Evolutionary conservation across 2,888 invertebrate species (phyloP).

Genomic region (Acrobasis suavella): DNA sequence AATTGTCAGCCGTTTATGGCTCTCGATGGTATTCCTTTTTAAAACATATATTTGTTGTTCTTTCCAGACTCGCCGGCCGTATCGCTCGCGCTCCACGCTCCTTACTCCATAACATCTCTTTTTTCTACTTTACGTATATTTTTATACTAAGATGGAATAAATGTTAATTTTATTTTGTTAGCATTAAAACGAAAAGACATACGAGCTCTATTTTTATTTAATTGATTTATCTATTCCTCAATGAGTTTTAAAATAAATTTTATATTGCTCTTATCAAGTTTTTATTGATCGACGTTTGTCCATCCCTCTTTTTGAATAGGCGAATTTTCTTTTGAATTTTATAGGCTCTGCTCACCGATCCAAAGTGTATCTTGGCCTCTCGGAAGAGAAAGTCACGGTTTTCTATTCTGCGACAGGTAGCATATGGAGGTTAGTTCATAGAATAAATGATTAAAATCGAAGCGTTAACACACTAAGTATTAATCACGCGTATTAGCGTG

Average conservation of each 20-base stretch:
- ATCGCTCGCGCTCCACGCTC: slow-evolving; percentile 29
- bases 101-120: slow-evolving; percentile 45
- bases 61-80: slow-evolving; percentile 16
- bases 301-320: neutral
- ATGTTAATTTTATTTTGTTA: slow-evolving; percentile 82
- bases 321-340: too few species aligned
- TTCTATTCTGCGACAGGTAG: too few species aligned
- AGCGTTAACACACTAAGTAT: too few species aligned
- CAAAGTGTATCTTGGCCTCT: too few species aligned
- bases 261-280: slow-evolving; percentile 75
- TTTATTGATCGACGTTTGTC: slow-evolving; percentile 44
- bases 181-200: slow-evolving; percentile 82
- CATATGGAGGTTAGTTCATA: too few species aligned
- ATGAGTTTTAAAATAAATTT: slow-evolving; percentile 78
- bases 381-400: too few species aligned
- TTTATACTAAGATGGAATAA: slow-evolving; percentile 80
- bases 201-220: slow-evolving; percentile 72
- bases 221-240: slow-evolving; percentile 56
- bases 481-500: too few species aligned
- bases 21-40: too few species aligned
- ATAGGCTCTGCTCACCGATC: too few species aligned
- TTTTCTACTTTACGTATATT: slow-evolving; percentile 80
- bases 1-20: too few species aligned
- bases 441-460: too few species aligned
- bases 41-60: neutral